A percentile compares a stretch with the other conserved stretches of the same genome.
Conservation (phyloP, 2,888 invertebrate genomes). For the Stenodera caucasica region DNA sequence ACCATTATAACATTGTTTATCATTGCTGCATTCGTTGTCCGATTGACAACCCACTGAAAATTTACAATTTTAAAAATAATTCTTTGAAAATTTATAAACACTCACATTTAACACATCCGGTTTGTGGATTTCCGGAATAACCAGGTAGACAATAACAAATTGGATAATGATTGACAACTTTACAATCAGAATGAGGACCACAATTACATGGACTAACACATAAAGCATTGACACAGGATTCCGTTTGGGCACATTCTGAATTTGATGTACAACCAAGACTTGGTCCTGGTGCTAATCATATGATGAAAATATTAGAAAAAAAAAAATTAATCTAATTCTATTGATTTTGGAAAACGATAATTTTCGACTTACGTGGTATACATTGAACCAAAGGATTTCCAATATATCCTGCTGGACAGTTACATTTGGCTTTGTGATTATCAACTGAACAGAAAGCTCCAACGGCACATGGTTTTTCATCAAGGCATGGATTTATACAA, state of each 20-base stretch:
- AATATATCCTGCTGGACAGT: constrained; percentile 76
- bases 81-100: constrained; percentile 16
- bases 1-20: constrained; percentile 79
- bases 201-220: constrained; percentile 86
- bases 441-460: constrained; percentile 83
- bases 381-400: constrained; percentile 75
- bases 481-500: constrained; percentile 77
- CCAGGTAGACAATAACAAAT: constrained; percentile 81
- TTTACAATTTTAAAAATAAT: constrained; percentile 3
- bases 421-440: constrained; percentile 74
- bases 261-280: constrained; percentile 76
- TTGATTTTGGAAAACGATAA: no score
- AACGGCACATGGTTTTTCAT: constrained; percentile 70
- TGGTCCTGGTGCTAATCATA: constrained; percentile 61
- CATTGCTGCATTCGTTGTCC: constrained; percentile 78
- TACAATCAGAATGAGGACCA: constrained; percentile 80
- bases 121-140: constrained; percentile 83
- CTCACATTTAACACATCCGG: constrained; percentile 75
- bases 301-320: no score
- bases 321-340: no score
- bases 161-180: constrained; percentile 81
- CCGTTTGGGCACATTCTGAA: constrained; percentile 78
- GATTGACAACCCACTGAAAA: constrained; percentile 75
- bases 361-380: constrained; percentile 81
- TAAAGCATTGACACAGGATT: constrained; percentile 79